These are phyloP conservation scores for Anthonomus grandis DNA, from an alignment of 1,140 invertebrate genomes.

Conservation along the genomic window DNA sequence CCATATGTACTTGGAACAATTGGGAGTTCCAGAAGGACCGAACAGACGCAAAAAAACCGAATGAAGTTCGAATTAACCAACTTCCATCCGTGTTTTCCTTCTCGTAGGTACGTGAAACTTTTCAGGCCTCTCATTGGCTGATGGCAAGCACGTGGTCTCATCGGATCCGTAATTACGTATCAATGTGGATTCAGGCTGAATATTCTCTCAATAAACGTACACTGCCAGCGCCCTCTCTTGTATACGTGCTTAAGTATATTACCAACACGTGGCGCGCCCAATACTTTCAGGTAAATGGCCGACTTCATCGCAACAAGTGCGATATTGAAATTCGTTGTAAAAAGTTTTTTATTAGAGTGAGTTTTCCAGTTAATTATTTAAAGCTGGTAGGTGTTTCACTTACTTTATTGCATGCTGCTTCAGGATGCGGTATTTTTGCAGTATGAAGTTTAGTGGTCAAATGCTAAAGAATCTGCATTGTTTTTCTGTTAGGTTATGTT, in stretches of 20 bases:
- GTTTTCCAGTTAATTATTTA: slow-evolving; percentile 4
- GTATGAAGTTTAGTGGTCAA: slow-evolving; percentile 1
- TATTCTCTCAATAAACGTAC: too few species aligned
- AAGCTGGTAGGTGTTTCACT: slow-evolving; percentile 2
- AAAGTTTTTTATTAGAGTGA: slow-evolving; percentile 9
- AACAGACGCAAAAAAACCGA: too few species aligned
- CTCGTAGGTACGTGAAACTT: too few species aligned
- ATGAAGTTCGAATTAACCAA: too few species aligned
- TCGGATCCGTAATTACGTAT: too few species aligned
- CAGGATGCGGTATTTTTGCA: slow-evolving; percentile 1
- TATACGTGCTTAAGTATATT: neutral
- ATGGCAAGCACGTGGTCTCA: too few species aligned
- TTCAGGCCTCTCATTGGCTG: too few species aligned
- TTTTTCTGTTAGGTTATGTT: slow-evolving; percentile 5
- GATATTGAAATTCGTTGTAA: neutral
- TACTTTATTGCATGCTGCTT: slow-evolving; percentile 7
- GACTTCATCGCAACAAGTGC: slow-evolving; percentile 2
- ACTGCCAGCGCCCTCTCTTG: slow-evolving; percentile 3
- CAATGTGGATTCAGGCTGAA: too few species aligned
- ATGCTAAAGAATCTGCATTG: slow-evolving; percentile 5
- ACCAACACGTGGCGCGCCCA: neutral
- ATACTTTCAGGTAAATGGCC: neutral
- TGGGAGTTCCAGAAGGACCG: too few species aligned
- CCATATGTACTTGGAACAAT: too few species aligned
- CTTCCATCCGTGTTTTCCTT: too few species aligned